Percentiles rank a stretch among this genome's conserved stretches.
phyloP scores from a whole-genome alignment of 2,797 vertebrate species.

The Lacerta agilis region DNA sequence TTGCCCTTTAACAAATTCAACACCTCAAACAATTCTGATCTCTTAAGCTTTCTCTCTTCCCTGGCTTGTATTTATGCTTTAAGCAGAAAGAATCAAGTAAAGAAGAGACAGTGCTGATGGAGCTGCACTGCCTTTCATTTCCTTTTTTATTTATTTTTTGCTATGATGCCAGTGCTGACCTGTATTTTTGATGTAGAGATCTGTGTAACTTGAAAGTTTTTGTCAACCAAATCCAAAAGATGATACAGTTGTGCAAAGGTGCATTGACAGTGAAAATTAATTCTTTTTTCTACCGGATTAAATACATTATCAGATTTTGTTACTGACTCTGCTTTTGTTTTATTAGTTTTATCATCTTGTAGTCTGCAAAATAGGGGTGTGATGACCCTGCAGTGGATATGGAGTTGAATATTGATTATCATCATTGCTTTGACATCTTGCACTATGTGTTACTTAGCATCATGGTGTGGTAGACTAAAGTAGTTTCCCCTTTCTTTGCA shows the following conservation, averaged over 20 bases:
- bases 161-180: background rate
- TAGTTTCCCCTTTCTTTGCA: background rate
- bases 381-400: background rate
- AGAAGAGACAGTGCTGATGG: background rate
- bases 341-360: background rate
- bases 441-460: background rate
- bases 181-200: background rate
- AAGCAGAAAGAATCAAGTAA: background rate
- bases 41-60: background rate
- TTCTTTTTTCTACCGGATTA: background rate
- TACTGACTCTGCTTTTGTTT: background rate
- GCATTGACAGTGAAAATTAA: background rate
- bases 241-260: background rate
- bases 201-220: background rate
- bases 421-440: background rate
- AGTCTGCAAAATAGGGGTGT: background rate
- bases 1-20: background rate
- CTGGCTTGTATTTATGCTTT: background rate
- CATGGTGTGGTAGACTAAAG: background rate
- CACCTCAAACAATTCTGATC: background rate
- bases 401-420: slow-evolving; percentile 3
- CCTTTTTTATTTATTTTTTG: background rate
- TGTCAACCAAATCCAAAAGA: background rate
- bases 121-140: background rate
- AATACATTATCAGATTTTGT: background rate